phyloP scores from a whole-genome alignment of 2,888 invertebrate genomes.

The Spodoptera picta region DNA sequence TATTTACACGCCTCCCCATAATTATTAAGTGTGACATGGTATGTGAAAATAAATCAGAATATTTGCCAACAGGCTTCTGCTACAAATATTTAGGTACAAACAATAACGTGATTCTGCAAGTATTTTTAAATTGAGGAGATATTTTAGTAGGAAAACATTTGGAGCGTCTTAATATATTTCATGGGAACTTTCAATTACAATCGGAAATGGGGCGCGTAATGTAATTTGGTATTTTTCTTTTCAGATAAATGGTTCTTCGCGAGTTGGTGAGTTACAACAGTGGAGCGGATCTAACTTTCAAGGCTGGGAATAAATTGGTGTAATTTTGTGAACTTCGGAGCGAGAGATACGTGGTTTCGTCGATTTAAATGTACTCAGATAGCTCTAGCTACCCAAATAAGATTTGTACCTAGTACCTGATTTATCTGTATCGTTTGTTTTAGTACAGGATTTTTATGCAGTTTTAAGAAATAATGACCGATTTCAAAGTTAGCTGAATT shows the following conservation, averaged over 20 bases:
- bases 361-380: neutral
- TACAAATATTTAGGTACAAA: neutral
- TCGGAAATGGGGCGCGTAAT: conserved; percentile 65
- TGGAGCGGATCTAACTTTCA: conserved; percentile 59
- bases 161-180: conserved; percentile 54
- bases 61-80: neutral
- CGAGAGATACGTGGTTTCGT: conserved; percentile 18
- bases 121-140: conserved; percentile 32
- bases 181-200: conserved; percentile 65
- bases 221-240: conserved; percentile 68
- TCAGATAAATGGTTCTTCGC: conserved; percentile 67
- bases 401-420: too few relatives aligned
- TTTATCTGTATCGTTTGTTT: too few relatives aligned
- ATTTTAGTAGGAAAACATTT: conserved; percentile 31
- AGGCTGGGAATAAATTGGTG: conserved; percentile 56
- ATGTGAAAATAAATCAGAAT: neutral
- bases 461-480: too few relatives aligned
- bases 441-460: too few relatives aligned
- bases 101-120: conserved; percentile 4
- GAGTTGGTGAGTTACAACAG: conserved; percentile 65
- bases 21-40: too few relatives aligned
- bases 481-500: too few relatives aligned
- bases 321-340: conserved; percentile 47
- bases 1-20: too few relatives aligned
- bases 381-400: neutral